A percentile compares a stretch with the other conserved stretches of the same genome.
These are phyloP conservation scores for Nymphalis io DNA, from an alignment of 1,140 invertebrate genomes.

Conservation along the genomic window DNA sequence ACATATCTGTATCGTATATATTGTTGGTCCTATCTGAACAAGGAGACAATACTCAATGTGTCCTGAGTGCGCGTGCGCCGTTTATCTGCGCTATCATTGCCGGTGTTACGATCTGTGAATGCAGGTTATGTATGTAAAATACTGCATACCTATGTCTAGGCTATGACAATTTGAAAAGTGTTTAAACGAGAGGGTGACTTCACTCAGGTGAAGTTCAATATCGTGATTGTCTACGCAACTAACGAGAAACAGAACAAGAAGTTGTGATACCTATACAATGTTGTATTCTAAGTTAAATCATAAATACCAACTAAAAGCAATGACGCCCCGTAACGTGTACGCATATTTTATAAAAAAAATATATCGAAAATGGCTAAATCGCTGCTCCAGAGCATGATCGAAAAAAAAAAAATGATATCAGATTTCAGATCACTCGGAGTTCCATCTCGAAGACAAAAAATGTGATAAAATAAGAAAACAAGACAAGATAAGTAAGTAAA, in stretches of 20 bases:
- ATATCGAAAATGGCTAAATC: constrained; percentile 11
- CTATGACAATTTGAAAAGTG: constrained; percentile 17
- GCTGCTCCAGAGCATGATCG: background rate
- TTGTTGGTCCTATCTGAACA: constrained; percentile 60
- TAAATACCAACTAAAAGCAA: constrained; percentile 25
- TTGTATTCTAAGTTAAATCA: constrained; percentile 27
- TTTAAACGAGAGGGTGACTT: background rate
- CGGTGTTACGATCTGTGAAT: constrained; percentile 6
- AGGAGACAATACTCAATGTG: constrained; percentile 73
- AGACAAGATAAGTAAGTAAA: constrained; percentile 47
- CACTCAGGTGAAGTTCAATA: background rate
- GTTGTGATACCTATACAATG: constrained; percentile 32
- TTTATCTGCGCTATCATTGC: constrained; percentile 6
- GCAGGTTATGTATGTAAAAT: background rate
- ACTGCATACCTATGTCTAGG: background rate
- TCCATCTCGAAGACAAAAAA: constrained; percentile 40
- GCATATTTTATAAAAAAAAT: constrained; percentile 12
- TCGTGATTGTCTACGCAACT: constrained; percentile 7
- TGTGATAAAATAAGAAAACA: constrained; percentile 45
- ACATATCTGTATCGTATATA: constrained; percentile 78
- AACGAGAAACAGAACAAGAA: constrained; percentile 26
- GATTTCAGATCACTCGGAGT: constrained; percentile 25
- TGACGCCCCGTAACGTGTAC: constrained; percentile 3
- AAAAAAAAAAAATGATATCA: constrained; percentile 6
- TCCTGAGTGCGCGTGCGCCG: constrained; percentile 16